These are phyloP conservation scores for Micropoecilia bifurca DNA, from an alignment of 2,797 vertebrate genomes.

Conservation along the genomic window DNA sequence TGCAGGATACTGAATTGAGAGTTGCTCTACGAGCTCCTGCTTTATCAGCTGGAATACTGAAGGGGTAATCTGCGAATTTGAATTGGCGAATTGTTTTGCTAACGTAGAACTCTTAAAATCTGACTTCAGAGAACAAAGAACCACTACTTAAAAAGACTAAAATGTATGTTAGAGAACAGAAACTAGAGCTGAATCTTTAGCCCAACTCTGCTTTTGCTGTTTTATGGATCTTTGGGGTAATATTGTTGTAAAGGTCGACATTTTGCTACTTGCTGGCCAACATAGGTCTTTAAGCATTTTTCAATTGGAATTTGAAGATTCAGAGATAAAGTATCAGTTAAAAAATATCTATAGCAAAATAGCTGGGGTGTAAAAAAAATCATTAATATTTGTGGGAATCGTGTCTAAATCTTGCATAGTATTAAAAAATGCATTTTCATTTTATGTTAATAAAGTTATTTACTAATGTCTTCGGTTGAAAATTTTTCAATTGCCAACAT, in stretches of 20 bases:
- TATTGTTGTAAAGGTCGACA: background rate
- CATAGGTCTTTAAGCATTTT: background rate
- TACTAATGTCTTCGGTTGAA: slow-evolving; percentile 38
- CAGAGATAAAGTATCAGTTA: background rate
- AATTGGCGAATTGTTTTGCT: background rate
- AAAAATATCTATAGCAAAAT: background rate
- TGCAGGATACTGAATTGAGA: background rate
- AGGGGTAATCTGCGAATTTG: background rate
- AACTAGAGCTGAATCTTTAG: slow-evolving; percentile 10
- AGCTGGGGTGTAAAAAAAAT: slow-evolving; percentile 21
- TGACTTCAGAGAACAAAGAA: background rate
- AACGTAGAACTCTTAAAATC: background rate
- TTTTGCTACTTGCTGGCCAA: background rate
- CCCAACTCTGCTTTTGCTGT: background rate
- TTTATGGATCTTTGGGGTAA: background rate
- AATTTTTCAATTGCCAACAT: slow-evolving; percentile 59
- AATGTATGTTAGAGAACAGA: background rate
- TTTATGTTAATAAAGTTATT: slow-evolving; percentile 44
- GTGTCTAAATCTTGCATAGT: slow-evolving; percentile 6
- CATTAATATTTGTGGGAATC: slow-evolving; percentile 18
- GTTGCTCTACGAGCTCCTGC: background rate
- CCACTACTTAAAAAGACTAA: background rate
- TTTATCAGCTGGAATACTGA: background rate
- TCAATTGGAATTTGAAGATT: background rate
- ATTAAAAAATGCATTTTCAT: background rate